Evolutionary conservation across 1,140 invertebrate genomes (phyloP).

Genomic region (Calycopis cecrops): DNA sequence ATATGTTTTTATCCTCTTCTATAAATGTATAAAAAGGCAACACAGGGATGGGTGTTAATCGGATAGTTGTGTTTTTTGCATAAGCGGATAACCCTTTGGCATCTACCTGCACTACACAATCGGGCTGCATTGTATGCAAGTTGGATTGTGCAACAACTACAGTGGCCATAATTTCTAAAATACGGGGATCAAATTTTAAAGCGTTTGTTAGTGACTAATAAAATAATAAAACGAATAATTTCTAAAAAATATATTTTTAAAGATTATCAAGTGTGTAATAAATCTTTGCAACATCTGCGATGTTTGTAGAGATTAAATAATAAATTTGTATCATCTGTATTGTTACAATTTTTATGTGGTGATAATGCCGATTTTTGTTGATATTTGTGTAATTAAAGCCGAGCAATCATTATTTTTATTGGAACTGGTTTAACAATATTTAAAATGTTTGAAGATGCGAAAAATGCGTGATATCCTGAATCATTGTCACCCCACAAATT

Average conservation of each 20-base stretch:
- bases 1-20: conserved; percentile 26
- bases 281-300: no score
- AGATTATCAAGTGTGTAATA: no score
- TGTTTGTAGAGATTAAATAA: no score
- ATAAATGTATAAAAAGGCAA: background rate
- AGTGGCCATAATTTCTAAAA: no score
- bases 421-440: no score
- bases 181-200: background rate
- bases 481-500: conserved; percentile 39
- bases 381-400: background rate
- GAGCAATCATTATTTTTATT: background rate
- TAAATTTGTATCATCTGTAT: background rate
- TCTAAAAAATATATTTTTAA: no score
- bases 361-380: no score
- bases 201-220: no score
- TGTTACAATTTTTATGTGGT: no score
- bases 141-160: conserved; percentile 41
- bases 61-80: conserved; percentile 67
- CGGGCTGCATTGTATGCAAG: conserved; percentile 45
- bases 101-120: conserved; percentile 60
- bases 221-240: no score
- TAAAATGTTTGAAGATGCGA: no score
- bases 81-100: conserved; percentile 71
- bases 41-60: conserved; percentile 53
- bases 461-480: background rate